Evolutionary conservation across 1,140 invertebrate species (phyloP).

Genomic region (Diorhabda elongata): DNA sequence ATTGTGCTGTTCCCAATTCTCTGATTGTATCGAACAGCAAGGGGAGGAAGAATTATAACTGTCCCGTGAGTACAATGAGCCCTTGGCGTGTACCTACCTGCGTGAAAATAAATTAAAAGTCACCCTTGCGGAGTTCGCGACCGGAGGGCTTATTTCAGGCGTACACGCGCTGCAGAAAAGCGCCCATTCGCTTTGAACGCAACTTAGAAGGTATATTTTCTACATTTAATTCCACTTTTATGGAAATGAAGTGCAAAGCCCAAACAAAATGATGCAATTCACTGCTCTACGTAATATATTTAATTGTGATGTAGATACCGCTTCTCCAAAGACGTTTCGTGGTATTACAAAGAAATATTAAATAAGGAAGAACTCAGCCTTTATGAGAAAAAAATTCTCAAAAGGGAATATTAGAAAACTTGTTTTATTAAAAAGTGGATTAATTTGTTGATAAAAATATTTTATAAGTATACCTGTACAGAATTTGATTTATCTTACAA

Average conservation of each 20-base stretch:
- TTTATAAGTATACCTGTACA: too few species aligned
- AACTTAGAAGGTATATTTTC: constrained; percentile 22
- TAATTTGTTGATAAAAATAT: too few species aligned
- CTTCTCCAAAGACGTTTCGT: background rate
- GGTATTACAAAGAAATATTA: too few species aligned
- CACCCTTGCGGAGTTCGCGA: constrained; percentile 16
- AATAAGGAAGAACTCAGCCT: too few species aligned
- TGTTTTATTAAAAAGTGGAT: too few species aligned
- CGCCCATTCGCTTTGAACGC: constrained; percentile 13
- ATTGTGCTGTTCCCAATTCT: too few species aligned
- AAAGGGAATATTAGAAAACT: too few species aligned
- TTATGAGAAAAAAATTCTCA: too few species aligned
- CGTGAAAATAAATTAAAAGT: constrained; percentile 31
- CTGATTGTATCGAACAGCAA: background rate
- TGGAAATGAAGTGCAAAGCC: constrained; percentile 18
- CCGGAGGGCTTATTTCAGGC: constrained; percentile 8
- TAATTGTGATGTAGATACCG: constrained; percentile 6
- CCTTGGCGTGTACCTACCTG: constrained; percentile 13
- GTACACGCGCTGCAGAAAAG: background rate
- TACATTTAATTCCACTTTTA: constrained; percentile 21
- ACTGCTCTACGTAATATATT: background rate
- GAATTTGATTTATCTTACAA: too few species aligned
- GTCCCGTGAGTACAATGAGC: constrained; percentile 17
- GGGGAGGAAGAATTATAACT: constrained; percentile 20
- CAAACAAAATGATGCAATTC: constrained; percentile 13